Conservation (phyloP, 37 sponge, comb jelly and placozoan genomes). For the Ephydatia muelleri region DNA sequence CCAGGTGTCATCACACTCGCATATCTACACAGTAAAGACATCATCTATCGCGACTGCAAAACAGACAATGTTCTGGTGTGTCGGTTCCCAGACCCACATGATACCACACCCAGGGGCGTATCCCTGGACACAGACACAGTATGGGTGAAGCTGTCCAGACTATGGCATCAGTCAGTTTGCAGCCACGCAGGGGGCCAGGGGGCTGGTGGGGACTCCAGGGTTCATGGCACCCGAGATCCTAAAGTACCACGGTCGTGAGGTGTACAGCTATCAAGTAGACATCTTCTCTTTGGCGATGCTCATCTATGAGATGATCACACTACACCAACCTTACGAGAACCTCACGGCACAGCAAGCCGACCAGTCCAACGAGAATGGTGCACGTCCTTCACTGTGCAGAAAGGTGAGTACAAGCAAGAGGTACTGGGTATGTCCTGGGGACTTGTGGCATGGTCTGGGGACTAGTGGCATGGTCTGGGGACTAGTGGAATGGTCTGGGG, state of each 20-base stretch:
- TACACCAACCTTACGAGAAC: conserved; percentile 62
- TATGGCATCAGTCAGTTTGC: conserved; percentile 89
- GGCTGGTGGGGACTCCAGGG: conserved; percentile 79
- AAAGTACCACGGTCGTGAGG: conserved; percentile 67
- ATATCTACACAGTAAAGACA: conserved; percentile 60
- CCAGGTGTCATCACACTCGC: conserved; percentile 3
- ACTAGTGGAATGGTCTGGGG: not conserved
- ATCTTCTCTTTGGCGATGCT: conserved; percentile 84
- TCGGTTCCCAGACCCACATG: conserved; percentile 70
- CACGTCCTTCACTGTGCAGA: conserved; percentile 58
- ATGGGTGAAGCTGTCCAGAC: conserved; percentile 77
- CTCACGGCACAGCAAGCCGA: conserved; percentile 61
- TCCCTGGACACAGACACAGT: conserved; percentile 24
- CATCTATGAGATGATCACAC: conserved; percentile 87
- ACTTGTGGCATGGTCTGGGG: no score
- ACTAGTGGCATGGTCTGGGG: not conserved
- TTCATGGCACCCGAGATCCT: conserved; percentile 90
- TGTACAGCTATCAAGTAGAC: conserved; percentile 71
- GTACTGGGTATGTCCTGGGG: no score
- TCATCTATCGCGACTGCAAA: conserved; percentile 89
- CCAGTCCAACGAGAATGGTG: conserved; percentile 69
- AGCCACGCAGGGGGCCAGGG: conserved; percentile 57
- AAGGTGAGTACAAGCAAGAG: no score
- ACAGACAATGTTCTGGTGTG: conserved; percentile 85
- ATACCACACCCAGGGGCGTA: conserved; percentile 22